Evolutionary conservation across 1,140 invertebrate species (phyloP).

Genomic region (Halictus rubicundus): DNA sequence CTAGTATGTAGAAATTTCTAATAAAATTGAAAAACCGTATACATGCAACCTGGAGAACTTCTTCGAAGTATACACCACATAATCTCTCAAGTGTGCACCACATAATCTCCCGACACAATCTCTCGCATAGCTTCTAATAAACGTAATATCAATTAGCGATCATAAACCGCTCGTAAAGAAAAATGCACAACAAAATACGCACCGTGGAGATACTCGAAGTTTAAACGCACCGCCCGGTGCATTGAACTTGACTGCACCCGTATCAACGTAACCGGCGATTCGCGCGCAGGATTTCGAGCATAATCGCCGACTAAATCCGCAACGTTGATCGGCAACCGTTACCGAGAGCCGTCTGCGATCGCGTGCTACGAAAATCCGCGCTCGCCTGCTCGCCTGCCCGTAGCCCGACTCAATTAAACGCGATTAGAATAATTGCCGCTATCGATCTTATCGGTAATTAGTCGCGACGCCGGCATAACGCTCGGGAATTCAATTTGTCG

Average conservation of each 20-base stretch:
- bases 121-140: no score
- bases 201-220: no score
- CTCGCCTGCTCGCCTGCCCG: neutral
- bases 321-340: neutral
- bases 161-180: no score
- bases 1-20: no score
- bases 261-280: neutral
- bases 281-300: neutral
- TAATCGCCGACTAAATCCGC: neutral
- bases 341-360: constrained; percentile 1
- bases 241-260: no score
- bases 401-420: neutral
- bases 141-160: no score
- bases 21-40: no score
- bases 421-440: constrained; percentile 23
- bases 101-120: no score
- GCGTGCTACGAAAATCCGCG: constrained; percentile 1
- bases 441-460: constrained; percentile 41
- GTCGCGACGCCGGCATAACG: neutral
- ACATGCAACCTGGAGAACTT: no score
- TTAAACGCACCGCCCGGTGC: neutral
- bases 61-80: no score
- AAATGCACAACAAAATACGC: no score
- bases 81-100: no score
- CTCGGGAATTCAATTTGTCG: constrained; percentile 4